Conservation (phyloP, 2,888 invertebrate genomes). For the Lasioglossum malachurum region DNA sequence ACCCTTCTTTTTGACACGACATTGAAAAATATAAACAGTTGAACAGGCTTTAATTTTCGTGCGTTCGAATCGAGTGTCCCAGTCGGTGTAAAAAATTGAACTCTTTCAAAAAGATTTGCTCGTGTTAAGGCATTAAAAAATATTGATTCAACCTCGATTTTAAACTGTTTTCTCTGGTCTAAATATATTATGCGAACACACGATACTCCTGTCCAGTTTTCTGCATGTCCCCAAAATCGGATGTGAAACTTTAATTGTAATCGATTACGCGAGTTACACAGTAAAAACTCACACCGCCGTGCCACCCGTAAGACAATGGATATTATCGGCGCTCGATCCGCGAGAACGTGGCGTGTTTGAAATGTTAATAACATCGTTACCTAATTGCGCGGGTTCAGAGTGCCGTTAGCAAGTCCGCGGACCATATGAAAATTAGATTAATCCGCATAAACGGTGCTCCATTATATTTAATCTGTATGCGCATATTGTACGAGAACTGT, state of each 20-base stretch:
- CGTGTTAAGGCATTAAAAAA: neutral
- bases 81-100: neutral
- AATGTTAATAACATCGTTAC: neutral
- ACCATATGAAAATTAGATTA: conserved; percentile 16
- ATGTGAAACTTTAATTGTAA: neutral
- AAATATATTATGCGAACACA: neutral
- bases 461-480: conserved; percentile 13
- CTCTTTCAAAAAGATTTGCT: neutral
- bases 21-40: too few relatives aligned
- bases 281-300: neutral
- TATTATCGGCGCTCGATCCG: neutral
- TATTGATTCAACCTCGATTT: neutral
- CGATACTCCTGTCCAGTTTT: neutral
- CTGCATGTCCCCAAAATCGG: neutral
- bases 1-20: neutral
- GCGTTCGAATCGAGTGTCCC: neutral
- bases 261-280: neutral
- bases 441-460: conserved; percentile 14
- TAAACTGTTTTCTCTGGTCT: neutral
- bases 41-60: too few relatives aligned
- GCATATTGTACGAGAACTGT: neutral
- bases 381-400: neutral
- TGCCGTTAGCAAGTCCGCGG: neutral
- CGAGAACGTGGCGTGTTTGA: neutral
- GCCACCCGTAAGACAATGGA: neutral